Evolutionary conservation across 2,113 vertebrate species (phyloP), one percentile per base, ranked within the genome.

Genomic region (Hiodon alosoides): DNA sequence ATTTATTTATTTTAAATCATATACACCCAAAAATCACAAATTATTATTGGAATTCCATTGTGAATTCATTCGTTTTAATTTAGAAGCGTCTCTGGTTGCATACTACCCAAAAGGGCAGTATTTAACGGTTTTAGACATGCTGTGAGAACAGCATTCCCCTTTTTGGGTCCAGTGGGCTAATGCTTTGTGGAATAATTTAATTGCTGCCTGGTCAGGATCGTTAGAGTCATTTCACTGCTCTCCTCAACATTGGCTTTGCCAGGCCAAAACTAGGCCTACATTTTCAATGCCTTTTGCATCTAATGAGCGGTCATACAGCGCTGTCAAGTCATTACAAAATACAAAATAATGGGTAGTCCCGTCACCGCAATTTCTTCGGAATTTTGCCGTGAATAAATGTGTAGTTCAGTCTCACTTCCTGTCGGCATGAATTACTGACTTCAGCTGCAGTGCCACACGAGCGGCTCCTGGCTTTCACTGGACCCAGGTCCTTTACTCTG

Each of bases 171-270:
- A 83, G 81, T 86, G 85, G 84, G 77, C 85, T 82, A 87, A 88
- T 86, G 79, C 85, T 85, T 88, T 80, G 86, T 86, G 85, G 85
- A 90, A 87, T 88, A 83, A 88, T 88, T 87, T 87, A 90, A 90
- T 90, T 88, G 87, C 85, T 84, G 84, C 85, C 80, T 87, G 81
- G 86, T 86, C 67, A 69, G 66, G 69, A 69, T 69, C 61, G 74
- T 69, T 67, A 76, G 67, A 76, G 60, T 68, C 57, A 57, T 69
- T 61, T 57, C 55, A 69, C 69, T 69, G 83, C 86, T 81, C 76
- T 79, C 81, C 84, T 81, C 62, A 79, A 83, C 74, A 53, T 83
- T 77, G 85, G 81, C 82, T 81, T 53, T 79, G 78, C 82, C 79
- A 70, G 67, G 75, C 81, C 67, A 31, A 31, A 31, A 31, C 31